Conservation (phyloP, 2,888 invertebrate genomes). For the Tipula confusa region DNA sequence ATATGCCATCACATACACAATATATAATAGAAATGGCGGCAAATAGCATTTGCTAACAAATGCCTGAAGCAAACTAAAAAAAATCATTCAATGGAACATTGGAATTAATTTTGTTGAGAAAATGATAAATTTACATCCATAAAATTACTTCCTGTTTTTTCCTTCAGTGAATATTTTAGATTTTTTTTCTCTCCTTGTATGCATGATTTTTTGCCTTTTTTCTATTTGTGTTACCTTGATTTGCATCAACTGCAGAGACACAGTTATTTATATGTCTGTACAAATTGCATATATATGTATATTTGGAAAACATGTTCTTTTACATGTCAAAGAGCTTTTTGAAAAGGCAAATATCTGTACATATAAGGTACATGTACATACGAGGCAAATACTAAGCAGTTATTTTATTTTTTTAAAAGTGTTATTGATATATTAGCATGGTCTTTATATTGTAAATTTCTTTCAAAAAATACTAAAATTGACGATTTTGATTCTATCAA, state of each 20-base stretch:
- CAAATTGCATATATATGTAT: background rate
- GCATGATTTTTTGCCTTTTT: background rate
- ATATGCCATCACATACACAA: background rate
- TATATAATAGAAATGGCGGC: background rate
- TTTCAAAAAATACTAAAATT: too few relatives aligned
- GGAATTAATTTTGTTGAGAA: conserved; percentile 20
- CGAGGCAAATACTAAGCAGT: background rate
- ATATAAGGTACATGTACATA: too few relatives aligned
- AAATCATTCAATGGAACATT: conserved; percentile 1
- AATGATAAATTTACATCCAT: conserved; percentile 20
- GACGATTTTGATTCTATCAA: too few relatives aligned
- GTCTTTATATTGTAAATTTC: too few relatives aligned
- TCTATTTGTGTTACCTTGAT: background rate
- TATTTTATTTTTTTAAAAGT: background rate
- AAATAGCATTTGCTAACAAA: background rate
- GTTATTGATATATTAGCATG: too few relatives aligned
- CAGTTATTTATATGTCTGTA: background rate
- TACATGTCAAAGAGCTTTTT: background rate
- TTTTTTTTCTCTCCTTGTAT: background rate
- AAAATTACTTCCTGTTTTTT: conserved; percentile 1
- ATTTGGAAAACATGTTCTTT: background rate
- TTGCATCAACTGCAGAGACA: conserved; percentile 1
- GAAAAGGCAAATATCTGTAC: background rate
- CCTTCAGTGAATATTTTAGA: background rate
- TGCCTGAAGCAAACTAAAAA: background rate